These are phyloP conservation scores for Ochropacha duplaris DNA, from an alignment of 2,888 invertebrate genomes.

Conservation along the genomic window DNA sequence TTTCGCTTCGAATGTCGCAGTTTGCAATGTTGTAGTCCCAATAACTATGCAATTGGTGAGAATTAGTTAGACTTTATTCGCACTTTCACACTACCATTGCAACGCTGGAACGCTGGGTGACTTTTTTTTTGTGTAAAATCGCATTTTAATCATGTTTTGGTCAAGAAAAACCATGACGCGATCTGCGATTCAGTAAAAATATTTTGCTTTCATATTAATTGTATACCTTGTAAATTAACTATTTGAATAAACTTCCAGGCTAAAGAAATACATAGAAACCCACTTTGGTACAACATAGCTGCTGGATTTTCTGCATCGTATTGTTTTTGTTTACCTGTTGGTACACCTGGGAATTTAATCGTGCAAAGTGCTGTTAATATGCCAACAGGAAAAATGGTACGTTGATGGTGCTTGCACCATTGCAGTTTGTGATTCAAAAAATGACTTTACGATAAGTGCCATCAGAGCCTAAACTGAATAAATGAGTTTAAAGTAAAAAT, in stretches of 20 bases:
- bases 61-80: not conserved
- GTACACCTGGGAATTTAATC: constrained; percentile 82
- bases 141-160: too few species aligned
- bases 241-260: constrained; percentile 41
- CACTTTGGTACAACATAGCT: constrained; percentile 54
- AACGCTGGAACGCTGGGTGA: too few species aligned
- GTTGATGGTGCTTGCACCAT: not conserved
- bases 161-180: too few species aligned
- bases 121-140: too few species aligned
- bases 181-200: too few species aligned
- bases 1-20: constrained; percentile 69
- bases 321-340: constrained; percentile 79
- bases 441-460: too few species aligned
- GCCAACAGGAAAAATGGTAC: constrained; percentile 64
- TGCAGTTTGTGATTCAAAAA: too few species aligned
- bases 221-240: too few species aligned
- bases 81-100: not conserved
- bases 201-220: too few species aligned
- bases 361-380: constrained; percentile 67
- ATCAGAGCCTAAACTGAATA: too few species aligned
- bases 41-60: constrained; percentile 67
- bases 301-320: constrained; percentile 57
- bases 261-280: constrained; percentile 43
- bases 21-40: constrained; percentile 61
- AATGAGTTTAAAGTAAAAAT: too few species aligned